Evolutionary conservation across 2,888 invertebrate species (phyloP), one percentile per base, ranked within the genome.

Genomic region (Amiota minor): DNA sequence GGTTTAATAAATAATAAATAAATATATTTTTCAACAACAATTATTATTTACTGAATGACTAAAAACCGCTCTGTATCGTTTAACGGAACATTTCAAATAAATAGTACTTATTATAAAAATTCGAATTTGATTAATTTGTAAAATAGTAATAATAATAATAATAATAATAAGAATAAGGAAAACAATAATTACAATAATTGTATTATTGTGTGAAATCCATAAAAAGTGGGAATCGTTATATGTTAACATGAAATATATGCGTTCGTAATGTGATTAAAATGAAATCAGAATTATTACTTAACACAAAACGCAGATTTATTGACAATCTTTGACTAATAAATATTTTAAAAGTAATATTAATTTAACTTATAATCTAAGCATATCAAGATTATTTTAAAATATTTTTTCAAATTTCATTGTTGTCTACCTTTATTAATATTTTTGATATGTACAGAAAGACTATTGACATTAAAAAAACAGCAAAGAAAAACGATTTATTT

Each of bases 71-170:
- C 16, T 35, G 55, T 14, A 75, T 78, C 71, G 55, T 74, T 72
- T 70, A 70, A 72, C 65, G 65, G 23, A 61, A 61, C 73, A 76
- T 74, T 75, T 53, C 9, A 12, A 53, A 53, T 35, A 6, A 35
- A 35, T 35, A 35, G 35, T 35, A 23, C 50, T 14, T n/a, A 50
- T 50, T 14, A 50, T 50, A 50, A 50, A 50, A 53, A 53, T 53
- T 53, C 3, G 4, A 12, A 10, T 53, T 53, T 53, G 53, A n/a
- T 53, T 1, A n/a, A 9, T 62, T 62, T 35, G 1, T 35, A 62
- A 23, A 62, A 14, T 76, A 82, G 81, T 83, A 83, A 71, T 82
- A 77, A 84, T 83, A 79, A 82, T 77, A 84, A 83, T 83, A 84
- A 84, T 84, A 84, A 84, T 83, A 68, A 62, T 67, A 67, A 50